phyloP scores from a whole-genome alignment of 35 echinoderm and acorn worm genomes.

The Apostichopus parvimensis region DNA sequence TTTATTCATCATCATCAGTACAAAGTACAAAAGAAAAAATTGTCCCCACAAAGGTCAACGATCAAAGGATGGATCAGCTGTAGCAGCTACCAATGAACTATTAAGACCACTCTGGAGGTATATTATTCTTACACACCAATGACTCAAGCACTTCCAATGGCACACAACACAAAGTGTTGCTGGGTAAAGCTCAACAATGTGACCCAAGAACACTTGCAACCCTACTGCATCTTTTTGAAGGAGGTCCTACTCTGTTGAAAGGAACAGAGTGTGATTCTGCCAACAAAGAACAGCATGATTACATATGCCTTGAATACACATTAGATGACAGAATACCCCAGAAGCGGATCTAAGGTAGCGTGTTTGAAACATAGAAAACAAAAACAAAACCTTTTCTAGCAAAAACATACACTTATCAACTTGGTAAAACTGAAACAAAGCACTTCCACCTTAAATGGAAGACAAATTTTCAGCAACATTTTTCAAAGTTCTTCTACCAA shows the following conservation, averaged over 20 bases:
- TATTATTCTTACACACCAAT: conserved; percentile 98
- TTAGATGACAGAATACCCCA: conserved; percentile 56
- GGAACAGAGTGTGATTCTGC: background rate
- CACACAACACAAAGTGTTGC: conserved; percentile 97
- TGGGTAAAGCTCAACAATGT: conserved; percentile 52
- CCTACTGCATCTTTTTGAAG: background rate
- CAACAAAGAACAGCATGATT: background rate
- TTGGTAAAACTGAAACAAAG: too few relatives aligned
- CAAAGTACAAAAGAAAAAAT: background rate
- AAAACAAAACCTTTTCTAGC: background rate
- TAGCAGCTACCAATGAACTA: conserved; percentile 10
- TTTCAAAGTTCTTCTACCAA: too few relatives aligned
- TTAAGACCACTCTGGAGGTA: conserved; percentile 81
- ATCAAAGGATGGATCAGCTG: background rate
- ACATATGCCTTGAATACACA: background rate
- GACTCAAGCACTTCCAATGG: conserved; percentile 99
- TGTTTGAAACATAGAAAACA: conserved; percentile 33
- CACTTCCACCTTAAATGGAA: too few relatives aligned
- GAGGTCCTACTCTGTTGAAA: background rate
- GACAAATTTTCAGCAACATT: too few relatives aligned
- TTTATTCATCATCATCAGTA: too few relatives aligned
- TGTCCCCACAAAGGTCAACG: conserved; percentile 45
- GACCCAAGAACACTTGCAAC: background rate
- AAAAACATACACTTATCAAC: background rate
- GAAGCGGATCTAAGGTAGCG: conserved; percentile 99